phyloP scores from a whole-genome alignment of 2,797 vertebrate species.

The Phyllotis vaccarum region DNA sequence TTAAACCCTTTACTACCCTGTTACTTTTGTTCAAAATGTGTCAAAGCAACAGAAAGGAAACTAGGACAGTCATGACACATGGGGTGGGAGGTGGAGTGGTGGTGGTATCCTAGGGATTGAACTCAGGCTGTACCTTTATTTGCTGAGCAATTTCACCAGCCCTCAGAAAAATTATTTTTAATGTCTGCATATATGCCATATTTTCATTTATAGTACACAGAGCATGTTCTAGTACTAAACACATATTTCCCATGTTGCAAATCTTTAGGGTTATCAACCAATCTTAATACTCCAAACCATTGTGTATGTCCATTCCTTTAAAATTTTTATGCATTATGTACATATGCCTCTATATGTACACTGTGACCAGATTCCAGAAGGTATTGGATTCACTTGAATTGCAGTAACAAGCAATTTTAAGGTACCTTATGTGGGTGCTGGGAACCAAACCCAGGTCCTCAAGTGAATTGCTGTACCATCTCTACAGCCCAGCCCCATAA shows the following conservation, averaged over 20 bases:
- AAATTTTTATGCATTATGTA: not conserved
- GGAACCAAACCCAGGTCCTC: not conserved
- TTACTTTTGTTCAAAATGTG: not conserved
- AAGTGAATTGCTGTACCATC: not conserved
- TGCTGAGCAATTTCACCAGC: not conserved
- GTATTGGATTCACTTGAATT: not conserved
- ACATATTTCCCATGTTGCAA: slow-evolving; percentile 13
- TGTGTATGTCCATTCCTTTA: not conserved
- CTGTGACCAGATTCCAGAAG: not conserved
- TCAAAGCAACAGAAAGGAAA: not conserved
- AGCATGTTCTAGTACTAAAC: slow-evolving; percentile 24
- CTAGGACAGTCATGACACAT: not conserved
- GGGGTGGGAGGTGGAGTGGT: too few relatives aligned
- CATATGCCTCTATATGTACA: not conserved
- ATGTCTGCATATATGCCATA: not conserved
- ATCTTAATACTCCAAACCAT: not conserved
- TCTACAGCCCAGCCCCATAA: not conserved
- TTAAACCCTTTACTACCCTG: not conserved
- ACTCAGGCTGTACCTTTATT: not conserved
- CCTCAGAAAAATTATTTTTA: not conserved
- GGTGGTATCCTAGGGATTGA: not conserved
- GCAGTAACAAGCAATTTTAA: not conserved
- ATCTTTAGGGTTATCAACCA: not conserved
- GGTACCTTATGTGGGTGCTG: not conserved
- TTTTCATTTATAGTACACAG: slow-evolving; percentile 2